Evolutionary conservation across 1,140 invertebrate genomes (phyloP).

Genomic region (Aleiodes sp.): DNA sequence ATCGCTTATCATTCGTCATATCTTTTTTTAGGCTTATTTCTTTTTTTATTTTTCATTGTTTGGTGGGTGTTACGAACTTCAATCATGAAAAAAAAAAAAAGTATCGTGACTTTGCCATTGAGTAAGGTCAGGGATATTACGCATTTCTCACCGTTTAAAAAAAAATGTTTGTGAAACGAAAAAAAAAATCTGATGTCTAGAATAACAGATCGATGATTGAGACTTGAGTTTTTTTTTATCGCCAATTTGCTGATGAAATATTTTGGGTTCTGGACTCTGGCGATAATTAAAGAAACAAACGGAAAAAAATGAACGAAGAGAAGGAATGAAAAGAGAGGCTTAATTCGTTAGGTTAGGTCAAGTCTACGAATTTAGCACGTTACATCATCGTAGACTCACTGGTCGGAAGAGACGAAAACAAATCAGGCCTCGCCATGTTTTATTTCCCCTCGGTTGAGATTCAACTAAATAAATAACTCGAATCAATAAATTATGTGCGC

Average conservation of each 20-base stretch:
- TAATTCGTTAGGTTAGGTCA: constrained; percentile 28
- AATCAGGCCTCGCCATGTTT: neutral
- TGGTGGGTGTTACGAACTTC: neutral
- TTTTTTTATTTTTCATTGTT: no score
- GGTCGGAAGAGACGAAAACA: neutral
- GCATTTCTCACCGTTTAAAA: neutral
- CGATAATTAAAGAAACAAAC: neutral
- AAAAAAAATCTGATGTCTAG: neutral
- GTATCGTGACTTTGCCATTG: neutral
- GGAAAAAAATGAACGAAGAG: neutral
- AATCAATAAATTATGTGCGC: no score
- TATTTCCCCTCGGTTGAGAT: neutral
- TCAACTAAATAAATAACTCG: no score
- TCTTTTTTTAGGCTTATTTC: no score
- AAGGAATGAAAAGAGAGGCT: neutral
- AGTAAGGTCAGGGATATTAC: neutral
- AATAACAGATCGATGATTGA: neutral
- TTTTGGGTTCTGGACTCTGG: neutral
- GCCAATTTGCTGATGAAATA: neutral
- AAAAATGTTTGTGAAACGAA: neutral
- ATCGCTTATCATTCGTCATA: neutral
- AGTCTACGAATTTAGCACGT: constrained; percentile 43
- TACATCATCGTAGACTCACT: constrained; percentile 29
- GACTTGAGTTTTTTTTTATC: neutral
- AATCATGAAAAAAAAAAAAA: neutral